Conservation (phyloP, 2,888 invertebrate species). For the Diaperis boleti region DNA sequence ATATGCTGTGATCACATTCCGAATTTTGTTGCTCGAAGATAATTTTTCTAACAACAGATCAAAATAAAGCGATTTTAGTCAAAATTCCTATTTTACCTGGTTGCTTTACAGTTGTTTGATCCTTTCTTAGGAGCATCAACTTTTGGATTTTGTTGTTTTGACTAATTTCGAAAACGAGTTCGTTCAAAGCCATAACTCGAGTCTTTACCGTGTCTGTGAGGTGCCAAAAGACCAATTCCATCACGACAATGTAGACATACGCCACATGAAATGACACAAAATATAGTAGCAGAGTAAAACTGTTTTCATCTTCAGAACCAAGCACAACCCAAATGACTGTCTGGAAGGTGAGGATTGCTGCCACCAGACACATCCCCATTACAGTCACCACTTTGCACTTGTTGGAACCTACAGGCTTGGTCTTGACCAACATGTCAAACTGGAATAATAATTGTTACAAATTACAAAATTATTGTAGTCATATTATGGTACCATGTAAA, state of each 20-base stretch:
- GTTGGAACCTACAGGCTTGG: neutral
- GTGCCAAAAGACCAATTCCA: constrained; percentile 4
- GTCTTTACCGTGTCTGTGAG: neutral
- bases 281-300: neutral
- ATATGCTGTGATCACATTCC: neutral
- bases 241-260: neutral
- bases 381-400: neutral
- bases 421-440: neutral
- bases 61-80: neutral
- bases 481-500: no score
- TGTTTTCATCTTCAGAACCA: neutral
- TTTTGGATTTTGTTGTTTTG: neutral
- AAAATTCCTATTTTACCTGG: neutral
- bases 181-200: neutral
- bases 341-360: neutral
- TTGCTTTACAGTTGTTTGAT: neutral
- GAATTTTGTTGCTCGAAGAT: neutral
- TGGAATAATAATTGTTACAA: constrained; percentile 1
- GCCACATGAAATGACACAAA: neutral
- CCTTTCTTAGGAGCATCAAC: neutral
- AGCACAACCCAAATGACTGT: neutral
- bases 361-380: neutral
- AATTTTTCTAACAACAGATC: neutral
- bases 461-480: neutral
- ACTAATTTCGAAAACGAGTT: neutral